Conservation (phyloP, 2,113 vertebrate genomes). For the Columba janthina region DNA sequence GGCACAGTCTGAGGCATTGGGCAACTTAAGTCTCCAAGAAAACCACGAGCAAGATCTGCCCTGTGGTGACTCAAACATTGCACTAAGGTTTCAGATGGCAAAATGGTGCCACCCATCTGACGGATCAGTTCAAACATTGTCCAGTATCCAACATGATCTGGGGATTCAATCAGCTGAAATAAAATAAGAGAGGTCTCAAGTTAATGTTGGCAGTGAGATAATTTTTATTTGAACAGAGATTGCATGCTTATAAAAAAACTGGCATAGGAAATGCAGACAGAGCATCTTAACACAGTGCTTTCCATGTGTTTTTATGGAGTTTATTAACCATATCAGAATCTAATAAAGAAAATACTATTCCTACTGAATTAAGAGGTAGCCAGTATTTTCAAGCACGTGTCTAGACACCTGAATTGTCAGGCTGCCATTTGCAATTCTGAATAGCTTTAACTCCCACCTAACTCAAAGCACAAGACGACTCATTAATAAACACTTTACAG, state of each 20-base stretch:
- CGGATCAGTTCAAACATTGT: slow-evolving; percentile 78
- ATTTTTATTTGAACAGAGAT: fast-evolving
- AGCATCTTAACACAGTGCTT: not conserved
- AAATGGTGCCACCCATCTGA: slow-evolving; percentile 78
- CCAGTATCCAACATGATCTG: slow-evolving; percentile 83
- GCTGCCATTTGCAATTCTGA: not conserved
- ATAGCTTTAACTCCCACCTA: not conserved
- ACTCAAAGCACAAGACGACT: not conserved
- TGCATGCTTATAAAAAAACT: not conserved
- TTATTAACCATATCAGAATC: not conserved
- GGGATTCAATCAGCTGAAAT: slow-evolving; percentile 74
- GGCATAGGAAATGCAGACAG: fast-evolving
- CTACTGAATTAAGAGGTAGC: not conserved
- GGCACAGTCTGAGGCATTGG: not conserved
- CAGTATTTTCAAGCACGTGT: not conserved
- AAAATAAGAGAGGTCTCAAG: not conserved
- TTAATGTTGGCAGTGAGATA: not conserved
- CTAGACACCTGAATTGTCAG: not conserved
- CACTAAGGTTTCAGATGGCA: slow-evolving; percentile 77
- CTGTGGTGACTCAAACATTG: not conserved
- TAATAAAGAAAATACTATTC: not conserved
- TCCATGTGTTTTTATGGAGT: not conserved
- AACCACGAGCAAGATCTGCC: not conserved
- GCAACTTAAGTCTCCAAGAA: not conserved
- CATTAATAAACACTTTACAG: not conserved